Base-by-base conservation (phyloP, 2,888 invertebrate species). In the Cephus rjabovi region DNA sequence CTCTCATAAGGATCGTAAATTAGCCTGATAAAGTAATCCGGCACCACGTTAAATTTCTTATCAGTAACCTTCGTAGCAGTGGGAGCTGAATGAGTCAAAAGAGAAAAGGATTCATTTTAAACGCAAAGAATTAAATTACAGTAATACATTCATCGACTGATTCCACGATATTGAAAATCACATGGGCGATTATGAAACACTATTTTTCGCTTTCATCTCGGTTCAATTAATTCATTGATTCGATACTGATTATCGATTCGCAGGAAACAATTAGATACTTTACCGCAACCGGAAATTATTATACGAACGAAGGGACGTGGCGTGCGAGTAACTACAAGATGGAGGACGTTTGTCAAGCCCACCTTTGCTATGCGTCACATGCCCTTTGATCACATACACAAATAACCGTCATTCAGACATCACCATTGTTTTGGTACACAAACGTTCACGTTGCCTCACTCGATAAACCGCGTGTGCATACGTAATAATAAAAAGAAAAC, bases 241-340 rank as follows among this genome's bases (percentile, higher is more conserved):
- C 76, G 81, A 56, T 23, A 56, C 23, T 23, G 56, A 56, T 23
- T 31, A 81, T 79, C 81, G 79, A 15, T 30, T 79, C 80, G 80
- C 89, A 87, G 89, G 87, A 87, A 88, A 89, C 85, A 88, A 89
- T 89, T 86, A 87, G 83, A 77, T 78, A 79, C 73, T 81, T 81
- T 81, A 75, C 79, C 76, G 77, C 80, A 83, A 74, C 84, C 86
- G 87, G 86, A 87, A 85, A 84, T 84, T 83, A 84, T 84, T 78
- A 80, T 81, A 81, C 81, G 82, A 83, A 81, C 35, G 11, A 35
- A 34, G n/a, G 70, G 34, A 23, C 73, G 73, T 74, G 40, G 73
- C 77, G 78, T 79, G 78, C 77, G 79, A 78, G 81, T 79, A 34
- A 23, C 31, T 15, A 23, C 56, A 34, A 71, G 71, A 71, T 34